Percentiles rank a stretch among this genome's conserved stretches.
phyloP scores from a whole-genome alignment of 2,888 invertebrate genomes.

The Oligia latruncula region DNA sequence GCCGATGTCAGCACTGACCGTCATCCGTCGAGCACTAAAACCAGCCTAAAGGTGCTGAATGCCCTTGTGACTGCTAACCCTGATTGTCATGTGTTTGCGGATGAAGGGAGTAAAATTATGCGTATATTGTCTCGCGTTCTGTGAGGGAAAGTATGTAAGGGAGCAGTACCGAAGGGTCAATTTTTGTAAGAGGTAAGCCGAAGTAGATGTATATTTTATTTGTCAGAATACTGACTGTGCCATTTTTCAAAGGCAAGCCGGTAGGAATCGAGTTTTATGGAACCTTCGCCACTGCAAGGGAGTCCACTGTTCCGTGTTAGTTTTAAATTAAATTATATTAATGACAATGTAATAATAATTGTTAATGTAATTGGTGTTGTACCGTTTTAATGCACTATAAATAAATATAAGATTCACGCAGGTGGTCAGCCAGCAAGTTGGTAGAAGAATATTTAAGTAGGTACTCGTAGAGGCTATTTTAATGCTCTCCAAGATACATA shows the following conservation, averaged over 20 bases:
- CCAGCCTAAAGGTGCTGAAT: not conserved
- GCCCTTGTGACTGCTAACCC: not conserved
- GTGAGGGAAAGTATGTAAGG: not conserved
- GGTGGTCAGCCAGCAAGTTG: not conserved
- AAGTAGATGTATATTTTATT: no score
- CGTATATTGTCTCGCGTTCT: not conserved
- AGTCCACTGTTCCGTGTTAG: no score
- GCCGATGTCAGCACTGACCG: no score
- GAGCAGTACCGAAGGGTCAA: no score
- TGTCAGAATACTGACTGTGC: no score
- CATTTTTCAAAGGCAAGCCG: no score
- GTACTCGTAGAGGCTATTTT: not conserved
- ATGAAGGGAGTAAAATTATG: not conserved
- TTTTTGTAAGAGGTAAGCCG: no score
- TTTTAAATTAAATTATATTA: not conserved
- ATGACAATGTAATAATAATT: not conserved
- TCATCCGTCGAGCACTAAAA: no score
- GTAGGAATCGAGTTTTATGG: no score
- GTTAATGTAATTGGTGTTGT: not conserved
- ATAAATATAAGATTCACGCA: not conserved
- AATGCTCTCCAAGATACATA: constrained; percentile 12
- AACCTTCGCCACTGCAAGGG: not conserved
- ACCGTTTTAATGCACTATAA: not conserved
- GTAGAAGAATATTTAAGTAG: not conserved
- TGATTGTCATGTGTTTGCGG: not conserved